Base-by-base conservation (phyloP, 2,113 vertebrate species). In the Paramormyrops kingsleyae region DNA sequence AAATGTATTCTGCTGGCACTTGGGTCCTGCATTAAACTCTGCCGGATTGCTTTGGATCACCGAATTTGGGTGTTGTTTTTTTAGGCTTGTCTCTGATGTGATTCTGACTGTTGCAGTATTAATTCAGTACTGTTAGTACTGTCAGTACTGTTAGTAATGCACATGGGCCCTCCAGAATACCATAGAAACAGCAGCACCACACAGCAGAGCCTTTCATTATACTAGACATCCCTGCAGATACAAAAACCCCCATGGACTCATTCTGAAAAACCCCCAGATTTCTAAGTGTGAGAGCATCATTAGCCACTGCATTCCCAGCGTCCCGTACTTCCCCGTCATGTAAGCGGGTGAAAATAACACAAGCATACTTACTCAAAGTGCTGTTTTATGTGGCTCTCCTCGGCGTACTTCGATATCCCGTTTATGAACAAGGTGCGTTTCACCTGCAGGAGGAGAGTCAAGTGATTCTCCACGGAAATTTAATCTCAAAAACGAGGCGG, bases 401-500 rank as follows among this genome's bases (percentile, higher is more conserved):
- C 98, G 0, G 98, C 98, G 0, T 99, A 99, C 92, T 98, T 99
- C 88, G 98, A 99, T 92, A 99, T 98, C 12, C 98, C 98, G 5
- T 97, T 99, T 88, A 99, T 99, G 91, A 99, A 99, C 15, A 99
- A 97, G 89, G 98, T 99, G 89, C 98, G 95, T 92, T 99, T 99
- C 91, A 99, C 98, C 98, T 99, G 93, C 74, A 90, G 91, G 7
- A 83, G 88, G 59, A 35, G 89, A 77, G 2, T 1, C 56, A 35
- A 86, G n/a, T 10, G 31, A 56, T 83, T 83, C 50, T 27, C 27
- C 62, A 13, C 4, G 27, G 62, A 31, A 70, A 31, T 31, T 0
- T 70, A 27, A 12, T 27, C 9, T 24, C 31, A 39, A 13, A 8
- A 17, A 19, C 1, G 2, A 80, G 74, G 31, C 5, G 0, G 35